Base-by-base conservation (phyloP, 1,140 invertebrate species). In the Pantala flavescens region DNA sequence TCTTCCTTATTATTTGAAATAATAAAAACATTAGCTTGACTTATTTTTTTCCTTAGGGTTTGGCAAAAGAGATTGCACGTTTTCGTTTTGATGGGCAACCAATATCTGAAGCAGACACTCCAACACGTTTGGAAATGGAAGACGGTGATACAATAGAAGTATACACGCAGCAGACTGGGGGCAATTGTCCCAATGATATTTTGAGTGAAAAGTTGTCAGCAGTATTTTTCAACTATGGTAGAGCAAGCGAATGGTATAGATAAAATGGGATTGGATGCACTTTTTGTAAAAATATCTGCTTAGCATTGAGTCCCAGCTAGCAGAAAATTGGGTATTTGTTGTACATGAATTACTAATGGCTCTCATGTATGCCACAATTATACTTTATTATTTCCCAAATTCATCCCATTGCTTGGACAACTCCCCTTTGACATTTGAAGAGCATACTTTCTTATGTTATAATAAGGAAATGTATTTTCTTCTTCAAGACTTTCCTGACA, bases 101-200 rank as follows among this genome's bases (percentile, higher is more conserved):
- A n/a, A 96, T 97, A 78, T 95, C 93, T 82, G 94, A 97, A 85
- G 90, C 90, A 82, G 95, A 97, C 80, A 97, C 95, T 75, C 95
- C 95, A 43, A 90, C 90, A 72, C 89, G 90, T 70, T 84, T 97
- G 78, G 94, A 96, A 80, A 97, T 97, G 94, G 94, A 97, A 82
- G 94, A 97, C 84, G 94, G 93, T 7, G 94, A 97, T 80, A 95
- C 94, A 79, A 97, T 97, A 85, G 95, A 97, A 86, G 94, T 97
- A 74, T 97, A 96, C 82, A 94, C 96, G 84, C 93, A 96, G 84
- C 95, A 97, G 83, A 94, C 93, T 70, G 93, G 94, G 75, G 94
- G 94, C 75, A 77, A 78, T 14, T 71, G 10, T 55, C 12, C 49
- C 49, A 63, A 72, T n/a, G 24, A 72, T 72, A 42, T 72, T 63